phyloP scores from a whole-genome alignment of 1,140 invertebrate genomes.

The Heliconius melpomene region DNA sequence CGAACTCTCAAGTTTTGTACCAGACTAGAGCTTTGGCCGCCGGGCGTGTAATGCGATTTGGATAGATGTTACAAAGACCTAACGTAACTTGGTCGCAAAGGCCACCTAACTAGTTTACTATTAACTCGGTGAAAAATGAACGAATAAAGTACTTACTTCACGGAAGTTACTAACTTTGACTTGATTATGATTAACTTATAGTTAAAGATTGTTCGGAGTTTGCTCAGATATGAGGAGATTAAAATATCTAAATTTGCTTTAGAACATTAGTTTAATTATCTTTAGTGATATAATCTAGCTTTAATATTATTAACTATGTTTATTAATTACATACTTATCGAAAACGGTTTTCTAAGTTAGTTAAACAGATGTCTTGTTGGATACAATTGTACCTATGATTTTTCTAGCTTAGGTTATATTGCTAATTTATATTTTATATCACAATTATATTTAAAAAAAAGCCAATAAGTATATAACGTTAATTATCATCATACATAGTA shows the following conservation, averaged over 20 bases:
- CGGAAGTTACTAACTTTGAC: conserved; percentile 38
- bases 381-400: too few species aligned
- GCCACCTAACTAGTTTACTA: conserved; percentile 57
- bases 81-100: conserved; percentile 52
- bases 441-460: too few species aligned
- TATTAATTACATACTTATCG: too few species aligned
- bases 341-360: too few species aligned
- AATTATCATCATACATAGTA: too few species aligned
- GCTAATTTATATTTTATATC: too few species aligned
- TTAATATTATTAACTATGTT: too few species aligned
- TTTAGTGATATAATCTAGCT: too few species aligned
- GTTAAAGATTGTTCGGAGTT: conserved; percentile 18
- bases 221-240: neutral
- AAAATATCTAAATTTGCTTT: neutral
- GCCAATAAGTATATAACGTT: too few species aligned
- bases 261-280: too few species aligned
- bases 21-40: conserved; percentile 35
- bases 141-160: conserved; percentile 36
- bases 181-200: conserved; percentile 31
- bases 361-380: too few species aligned
- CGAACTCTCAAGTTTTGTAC: conserved; percentile 29
- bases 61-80: conserved; percentile 64
- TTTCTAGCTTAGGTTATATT: too few species aligned
- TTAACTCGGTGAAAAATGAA: conserved; percentile 59
- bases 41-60: conserved; percentile 58